Percentiles rank a stretch among this genome's conserved stretches.
These are phyloP conservation scores for Acronicta psi DNA, from an alignment of 2,888 invertebrate species.

Conservation along the genomic window DNA sequence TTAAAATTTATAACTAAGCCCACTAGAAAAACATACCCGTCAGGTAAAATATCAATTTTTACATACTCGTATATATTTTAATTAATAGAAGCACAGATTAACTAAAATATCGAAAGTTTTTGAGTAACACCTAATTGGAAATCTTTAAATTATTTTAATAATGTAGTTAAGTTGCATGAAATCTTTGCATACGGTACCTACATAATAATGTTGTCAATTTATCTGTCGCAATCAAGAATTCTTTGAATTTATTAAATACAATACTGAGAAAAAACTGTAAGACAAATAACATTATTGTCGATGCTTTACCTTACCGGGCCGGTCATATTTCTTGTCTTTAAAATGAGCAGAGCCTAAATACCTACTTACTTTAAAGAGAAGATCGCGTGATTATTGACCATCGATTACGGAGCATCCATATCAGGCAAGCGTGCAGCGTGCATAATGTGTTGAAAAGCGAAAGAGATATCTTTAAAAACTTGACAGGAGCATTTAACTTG, in stretches of 20 bases:
- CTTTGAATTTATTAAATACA: slow-evolving; percentile 7
- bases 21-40: too few relatives aligned
- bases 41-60: too few relatives aligned
- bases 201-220: slow-evolving; percentile 1
- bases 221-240: slow-evolving; percentile 19
- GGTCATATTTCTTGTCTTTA: slow-evolving; percentile 14
- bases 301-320: slow-evolving; percentile 7
- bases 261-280: slow-evolving; percentile 17
- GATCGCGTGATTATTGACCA: slow-evolving; percentile 35
- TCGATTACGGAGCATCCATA: slow-evolving; percentile 14
- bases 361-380: slow-evolving; percentile 23
- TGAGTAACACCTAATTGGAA: too few relatives aligned
- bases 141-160: too few relatives aligned
- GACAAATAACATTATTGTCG: slow-evolving; percentile 23
- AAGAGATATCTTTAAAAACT: slow-evolving; percentile 16
- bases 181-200: not conserved
- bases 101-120: too few relatives aligned
- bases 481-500: not conserved
- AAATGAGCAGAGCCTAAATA: slow-evolving; percentile 2
- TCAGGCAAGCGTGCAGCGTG: slow-evolving; percentile 12
- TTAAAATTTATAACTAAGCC: too few relatives aligned
- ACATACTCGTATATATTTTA: too few relatives aligned
- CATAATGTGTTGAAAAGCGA: slow-evolving; percentile 26
- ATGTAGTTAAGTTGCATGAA: too few relatives aligned
- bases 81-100: too few relatives aligned